A percentile compares a stretch with the other conserved stretches of the same genome.
These are phyloP conservation scores for Chorisops tibialis DNA, from an alignment of 2,888 invertebrate genomes.

Conservation along the genomic window DNA sequence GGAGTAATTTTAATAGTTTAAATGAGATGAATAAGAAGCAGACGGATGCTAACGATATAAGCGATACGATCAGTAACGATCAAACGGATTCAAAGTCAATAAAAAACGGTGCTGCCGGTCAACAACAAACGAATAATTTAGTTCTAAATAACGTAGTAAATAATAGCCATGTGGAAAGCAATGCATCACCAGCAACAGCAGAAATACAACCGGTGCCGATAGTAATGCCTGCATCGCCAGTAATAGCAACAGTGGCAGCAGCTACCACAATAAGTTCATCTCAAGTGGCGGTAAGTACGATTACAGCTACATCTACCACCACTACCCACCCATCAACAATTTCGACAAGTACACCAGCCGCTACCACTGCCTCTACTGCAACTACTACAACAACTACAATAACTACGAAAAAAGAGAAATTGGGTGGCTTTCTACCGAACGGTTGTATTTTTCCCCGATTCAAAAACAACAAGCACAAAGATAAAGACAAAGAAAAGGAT, in stretches of 20 bases:
- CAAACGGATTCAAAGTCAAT: constrained; percentile 28
- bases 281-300: neutral
- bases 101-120: constrained; percentile 13
- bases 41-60: neutral
- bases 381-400: constrained; percentile 33
- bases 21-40: constrained; percentile 8
- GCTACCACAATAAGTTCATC: constrained; percentile 5
- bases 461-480: constrained; percentile 46
- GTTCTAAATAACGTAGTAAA: constrained; percentile 13
- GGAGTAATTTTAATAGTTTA: constrained; percentile 6
- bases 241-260: neutral
- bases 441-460: constrained; percentile 52
- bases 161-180: neutral
- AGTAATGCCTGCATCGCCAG: neutral
- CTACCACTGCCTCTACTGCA: constrained; percentile 4
- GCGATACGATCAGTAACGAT: neutral
- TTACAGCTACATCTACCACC: constrained; percentile 27
- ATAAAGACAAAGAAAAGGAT: constrained; percentile 44
- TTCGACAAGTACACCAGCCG: neutral
- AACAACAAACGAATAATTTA: constrained; percentile 2
- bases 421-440: constrained; percentile 51
- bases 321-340: constrained; percentile 28
- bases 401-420: constrained; percentile 49
- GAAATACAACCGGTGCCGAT: neutral
- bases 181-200: neutral